These are phyloP conservation scores for Dasyornis broadbenti DNA, from an alignment of 2,113 vertebrate genomes.

Conservation along the genomic window DNA sequence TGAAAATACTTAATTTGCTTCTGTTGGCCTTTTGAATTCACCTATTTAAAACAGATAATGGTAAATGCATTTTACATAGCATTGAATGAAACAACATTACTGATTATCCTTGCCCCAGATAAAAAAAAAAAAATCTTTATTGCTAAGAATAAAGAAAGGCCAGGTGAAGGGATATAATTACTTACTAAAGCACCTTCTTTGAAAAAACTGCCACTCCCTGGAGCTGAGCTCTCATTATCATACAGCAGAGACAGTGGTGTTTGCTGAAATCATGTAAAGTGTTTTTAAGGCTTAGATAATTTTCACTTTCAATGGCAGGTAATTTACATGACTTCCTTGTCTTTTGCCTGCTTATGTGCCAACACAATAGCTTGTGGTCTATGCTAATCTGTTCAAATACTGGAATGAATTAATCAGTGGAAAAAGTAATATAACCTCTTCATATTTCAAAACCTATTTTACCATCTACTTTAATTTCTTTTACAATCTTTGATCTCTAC, in stretches of 20 bases:
- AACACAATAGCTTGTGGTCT: background rate
- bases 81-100: background rate
- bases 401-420: background rate
- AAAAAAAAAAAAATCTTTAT: background rate
- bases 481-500: background rate
- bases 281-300: background rate
- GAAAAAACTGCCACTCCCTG: background rate
- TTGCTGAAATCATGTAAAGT: background rate
- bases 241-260: background rate
- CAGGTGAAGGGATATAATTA: background rate
- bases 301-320: background rate
- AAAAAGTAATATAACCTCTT: background rate
- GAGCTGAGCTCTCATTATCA: background rate
- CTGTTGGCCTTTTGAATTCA: background rate
- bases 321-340: background rate
- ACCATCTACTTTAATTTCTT: background rate
- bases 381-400: background rate
- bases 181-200: background rate
- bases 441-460: background rate
- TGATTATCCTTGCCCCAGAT: background rate
- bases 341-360: background rate
- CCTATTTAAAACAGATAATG: background rate
- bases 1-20: background rate
- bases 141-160: background rate
- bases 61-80: background rate